Evolutionary conservation across 2,797 vertebrate genomes (phyloP), one percentile per base, ranked within the genome.

Genomic region (Diceros bicornis): DNA sequence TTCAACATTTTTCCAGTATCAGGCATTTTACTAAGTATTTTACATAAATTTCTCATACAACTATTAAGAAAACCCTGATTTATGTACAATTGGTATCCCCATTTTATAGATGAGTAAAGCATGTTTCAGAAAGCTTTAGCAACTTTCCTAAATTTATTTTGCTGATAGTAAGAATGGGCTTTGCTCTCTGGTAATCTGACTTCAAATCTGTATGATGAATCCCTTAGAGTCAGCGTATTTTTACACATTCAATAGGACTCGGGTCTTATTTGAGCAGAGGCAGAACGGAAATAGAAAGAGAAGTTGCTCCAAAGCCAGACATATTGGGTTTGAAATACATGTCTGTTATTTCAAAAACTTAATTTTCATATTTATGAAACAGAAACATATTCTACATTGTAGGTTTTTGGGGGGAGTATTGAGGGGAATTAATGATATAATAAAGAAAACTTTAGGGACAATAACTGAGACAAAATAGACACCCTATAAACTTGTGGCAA

Each of bases 331-430:
- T 85, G 8, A 83, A 71, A 92, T 52, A 64, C 7, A 64, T n/a
- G 1, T 81, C 10, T 90, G 5, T 87, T 93, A 69, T 74, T 72
- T 61, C 47, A 85, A 17, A 74, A 27, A 68, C 20, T 59, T 81
- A 50, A 75, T 96, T 92, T 83, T 17, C 27, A 29, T 74, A 61
- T 64, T 87, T 82, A 64, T 94, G 44, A 69, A 89, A 86, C 23
- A 79, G 9, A 72, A 91, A 14, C 2, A 41, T 23, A 81, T 77
- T 90, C 14, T 72, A 62, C 27, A 52, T 69, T 93, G 20, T 47
- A 84, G 21, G 4, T 25, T 23, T 89, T 91, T 75, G 7, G 6
- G 2, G 25, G 8, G 32, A 4, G 7, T 12, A 91, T 7, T 55
- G 47, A 85, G 34, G 55, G 25, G 6, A 81, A 62, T 41, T 34